These are phyloP conservation scores for Malacoctenus gilli DNA, from an alignment of 2,797 vertebrate genomes.

Conservation along the genomic window DNA sequence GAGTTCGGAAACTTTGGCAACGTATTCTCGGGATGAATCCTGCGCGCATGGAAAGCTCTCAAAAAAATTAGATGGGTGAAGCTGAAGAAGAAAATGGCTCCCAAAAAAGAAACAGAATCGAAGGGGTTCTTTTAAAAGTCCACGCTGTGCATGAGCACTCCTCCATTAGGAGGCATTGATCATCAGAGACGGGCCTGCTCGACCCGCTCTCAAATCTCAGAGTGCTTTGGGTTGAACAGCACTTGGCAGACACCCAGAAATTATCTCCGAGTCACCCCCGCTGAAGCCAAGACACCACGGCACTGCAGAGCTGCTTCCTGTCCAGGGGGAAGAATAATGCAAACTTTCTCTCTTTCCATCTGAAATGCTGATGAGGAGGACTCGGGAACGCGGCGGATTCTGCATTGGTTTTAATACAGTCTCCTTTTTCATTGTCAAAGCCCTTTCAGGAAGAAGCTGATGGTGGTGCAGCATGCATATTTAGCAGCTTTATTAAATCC, in stretches of 20 bases:
- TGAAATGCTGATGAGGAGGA: constrained; percentile 74
- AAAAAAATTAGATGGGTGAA: constrained; percentile 26
- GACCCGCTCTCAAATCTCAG: constrained; percentile 54
- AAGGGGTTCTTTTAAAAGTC: constrained; percentile 29
- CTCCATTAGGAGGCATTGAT: constrained; percentile 67
- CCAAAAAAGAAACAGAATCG: constrained; percentile 8
- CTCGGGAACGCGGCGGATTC: constrained; percentile 35
- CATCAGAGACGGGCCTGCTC: constrained; percentile 30
- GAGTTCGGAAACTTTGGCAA: constrained; percentile 7
- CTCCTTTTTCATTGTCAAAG: constrained; percentile 69
- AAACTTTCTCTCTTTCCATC: constrained; percentile 65
- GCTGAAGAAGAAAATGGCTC: constrained; percentile 12
- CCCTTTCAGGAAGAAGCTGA: constrained; percentile 45
- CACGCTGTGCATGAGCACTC: constrained; percentile 30
- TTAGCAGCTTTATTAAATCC: constrained; percentile 30
- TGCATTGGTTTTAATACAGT: constrained; percentile 49
- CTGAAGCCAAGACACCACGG: constrained; percentile 67
- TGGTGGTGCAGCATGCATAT: constrained; percentile 40
- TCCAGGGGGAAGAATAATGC: constrained; percentile 71
- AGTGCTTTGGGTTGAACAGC: constrained; percentile 50
- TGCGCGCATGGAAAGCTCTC: constrained; percentile 9
- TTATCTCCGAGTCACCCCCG: constrained; percentile 67
- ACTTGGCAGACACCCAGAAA: constrained; percentile 67
- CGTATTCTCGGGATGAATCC: constrained; percentile 21
- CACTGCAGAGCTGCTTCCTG: constrained; percentile 74